Base-by-base conservation (phyloP, 1,140 invertebrate species). In the Cotesia glomerata region DNA sequence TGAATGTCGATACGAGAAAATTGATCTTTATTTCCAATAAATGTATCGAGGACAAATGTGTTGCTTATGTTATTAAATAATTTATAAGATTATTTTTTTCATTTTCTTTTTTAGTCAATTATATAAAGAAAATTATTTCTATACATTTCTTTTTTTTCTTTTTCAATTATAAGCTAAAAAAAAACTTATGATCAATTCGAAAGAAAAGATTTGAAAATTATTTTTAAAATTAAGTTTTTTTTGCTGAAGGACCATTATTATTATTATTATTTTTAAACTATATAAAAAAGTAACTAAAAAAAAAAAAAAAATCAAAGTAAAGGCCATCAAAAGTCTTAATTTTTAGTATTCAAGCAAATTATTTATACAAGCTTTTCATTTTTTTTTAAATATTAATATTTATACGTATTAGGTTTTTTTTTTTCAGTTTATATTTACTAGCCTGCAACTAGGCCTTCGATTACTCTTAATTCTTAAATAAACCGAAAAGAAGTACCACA, bases 291-390 rank as follows among this genome's bases (percentile, higher is more conserved):
- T 7, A 45, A 45, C 2, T 7, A 2, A 56, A 16, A 56, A 56
- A 56, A 56, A 56, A 54, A 81, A 79, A 80, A 79, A 80, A 80
- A 79, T 79, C 79, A 81, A 80, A 81, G 72, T 74, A 64, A 81
- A 78, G 79, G 75, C 11, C 74, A 73, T 74, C 74, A 78, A 77
- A 73, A 78, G 79, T 76, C 76, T 77, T 77, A 78, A 78, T 72
- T 62, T 69, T 77, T 80, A 78, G 77, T 45, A 45, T 45, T 11
- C 39, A 45, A 45, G 39, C 39, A 75, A 74, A 75, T 72, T 80
- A 80, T 73, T 75, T 77, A 78, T 77, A 80, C 49, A 72, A 71
- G 76, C 61, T 59, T 62, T 74, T 5, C 26, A 45, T 45, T 45
- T 45, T 45, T 45, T 45, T 45, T 45, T 45, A 45, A 45, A 9